Base-by-base conservation (phyloP, 2,888 invertebrate species). In the Lomographa bimaculata region DNA sequence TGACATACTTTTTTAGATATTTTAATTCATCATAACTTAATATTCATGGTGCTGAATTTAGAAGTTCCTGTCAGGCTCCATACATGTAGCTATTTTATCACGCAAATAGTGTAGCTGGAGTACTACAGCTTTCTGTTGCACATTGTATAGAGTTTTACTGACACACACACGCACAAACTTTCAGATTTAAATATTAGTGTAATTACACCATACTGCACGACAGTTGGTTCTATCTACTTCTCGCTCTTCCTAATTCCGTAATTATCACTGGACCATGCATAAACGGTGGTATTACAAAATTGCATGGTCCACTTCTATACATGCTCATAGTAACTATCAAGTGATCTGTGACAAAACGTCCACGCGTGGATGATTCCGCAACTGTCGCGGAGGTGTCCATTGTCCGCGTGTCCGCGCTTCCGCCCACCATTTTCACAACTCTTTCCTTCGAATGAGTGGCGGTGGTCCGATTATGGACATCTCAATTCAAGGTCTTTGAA, bases 401-500 rank as follows among this genome's bases (percentile, higher is more conserved):
- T 35, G 42, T 37, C 34, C 25, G 21, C 27, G 19, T 20, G 30
- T 27, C 34, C 37, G 39, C 10, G 48, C 59, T 62, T 62, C 64
- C 66, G 61, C 57, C 47, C 42, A 50, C 46, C 50, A 46, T 56
- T 26, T 27, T 36, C 20, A 43, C 48, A 58, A 60, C 60, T 59
- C 60, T 59, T 60, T 63, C 8, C 6, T 10, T 28, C 43, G 50
- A 38, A 7, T 28, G 6, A 57, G 57, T 10, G 61, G 57, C 58
- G 67, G 68, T 67, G 70, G 70, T 68, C 68, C 50, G 29, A 27
- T 35, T 38, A 42, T 40, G 40, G 42, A 20, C 28, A 36, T 20
- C 20, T 24, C n/a, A 26, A 16, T 26, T 16, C 8, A 16, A 6
- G 26, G 7, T 10, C 9, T 35, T 28, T 32, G 5, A 17, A 26